phyloP scores from a whole-genome alignment of 2,113 vertebrate species.

The Myrmecophaga tridactyla region DNA sequence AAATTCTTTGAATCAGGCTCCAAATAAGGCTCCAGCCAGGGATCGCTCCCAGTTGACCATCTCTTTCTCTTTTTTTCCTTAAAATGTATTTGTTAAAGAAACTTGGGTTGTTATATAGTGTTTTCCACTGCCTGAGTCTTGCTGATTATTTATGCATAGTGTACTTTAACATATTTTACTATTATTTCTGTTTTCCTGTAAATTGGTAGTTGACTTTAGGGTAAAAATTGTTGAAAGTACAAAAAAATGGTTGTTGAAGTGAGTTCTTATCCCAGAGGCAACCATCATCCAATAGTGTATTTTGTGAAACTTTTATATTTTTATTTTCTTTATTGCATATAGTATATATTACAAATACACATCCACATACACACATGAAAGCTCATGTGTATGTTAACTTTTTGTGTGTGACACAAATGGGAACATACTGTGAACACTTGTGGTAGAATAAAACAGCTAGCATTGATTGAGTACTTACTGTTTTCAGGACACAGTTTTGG shows the following conservation, averaged over 20 bases:
- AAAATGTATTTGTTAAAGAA: not conserved
- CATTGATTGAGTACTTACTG: not conserved
- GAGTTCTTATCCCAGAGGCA: not conserved
- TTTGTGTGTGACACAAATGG: not conserved
- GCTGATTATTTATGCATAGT: not conserved
- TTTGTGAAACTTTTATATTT: not conserved
- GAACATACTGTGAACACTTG: not conserved
- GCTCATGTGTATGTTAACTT: not conserved
- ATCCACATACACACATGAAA: not conserved
- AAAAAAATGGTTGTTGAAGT: not conserved
- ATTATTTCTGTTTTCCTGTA: not conserved
- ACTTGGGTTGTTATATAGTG: not conserved
- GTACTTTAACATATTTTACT: not conserved
- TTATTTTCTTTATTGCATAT: not conserved
- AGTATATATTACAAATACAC: not conserved
- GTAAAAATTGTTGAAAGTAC: not conserved
- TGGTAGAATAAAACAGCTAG: not conserved
- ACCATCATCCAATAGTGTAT: not conserved
- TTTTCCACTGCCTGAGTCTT: not conserved
- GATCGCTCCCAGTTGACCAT: not conserved
- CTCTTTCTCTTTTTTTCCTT: not conserved
- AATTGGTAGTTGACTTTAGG: not conserved
- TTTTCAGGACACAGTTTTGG: not conserved
- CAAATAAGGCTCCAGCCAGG: not conserved
- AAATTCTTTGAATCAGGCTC: not conserved